Base-by-base conservation (phyloP, 2,113 vertebrate species). In the Catharus bicknelli region DNA sequence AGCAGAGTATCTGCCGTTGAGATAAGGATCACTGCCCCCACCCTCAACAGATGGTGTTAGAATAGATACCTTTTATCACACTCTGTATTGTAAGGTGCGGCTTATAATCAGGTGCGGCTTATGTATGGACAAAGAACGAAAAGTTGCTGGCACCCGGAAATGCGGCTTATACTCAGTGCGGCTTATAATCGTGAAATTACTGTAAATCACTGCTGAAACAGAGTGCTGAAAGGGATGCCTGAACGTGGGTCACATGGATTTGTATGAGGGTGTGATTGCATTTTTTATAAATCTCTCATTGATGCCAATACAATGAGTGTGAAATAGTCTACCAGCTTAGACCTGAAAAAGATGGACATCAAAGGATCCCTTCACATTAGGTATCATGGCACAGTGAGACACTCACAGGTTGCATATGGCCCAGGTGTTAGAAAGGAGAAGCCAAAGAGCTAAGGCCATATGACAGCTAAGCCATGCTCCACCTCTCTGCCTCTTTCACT, bases 351-450 rank as follows among this genome's bases (percentile, higher is more conserved):
- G n/a, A n/a, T 26, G 36, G 20, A 40, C n/a, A 22, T 26, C 2
- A 2, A 27, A 30, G 58, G 42, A 57, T 47, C 27, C 11, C 30
- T 64, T 82, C 47, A n/a, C 11, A 36, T 36, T 17, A 42, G 11
- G 6, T 72, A 11, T 47, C 34, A 57, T 0, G 1, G 26, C 50
- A 48, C 1, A 0, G 18, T 81, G 23, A 29, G 34, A 38, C 17
- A 26, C 16, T 72, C 40, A 27, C 38, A 51, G 51, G 17, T 14
- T 63, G 30, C 78, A 30, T 72, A 29, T 57, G 12, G 68, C 11
- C 21, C 2, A 1, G 12, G 43, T 55, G 69, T 57, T 30, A 63
- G 36, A 68, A 84, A 75, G 13, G 5, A 77, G 18, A 58, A 72
- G 61, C 29, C 9, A 30, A 63, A 87, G 25, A 67, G 50, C 20